Conservation (phyloP, 1,140 invertebrate genomes). For the Orussus abietinus region DNA sequence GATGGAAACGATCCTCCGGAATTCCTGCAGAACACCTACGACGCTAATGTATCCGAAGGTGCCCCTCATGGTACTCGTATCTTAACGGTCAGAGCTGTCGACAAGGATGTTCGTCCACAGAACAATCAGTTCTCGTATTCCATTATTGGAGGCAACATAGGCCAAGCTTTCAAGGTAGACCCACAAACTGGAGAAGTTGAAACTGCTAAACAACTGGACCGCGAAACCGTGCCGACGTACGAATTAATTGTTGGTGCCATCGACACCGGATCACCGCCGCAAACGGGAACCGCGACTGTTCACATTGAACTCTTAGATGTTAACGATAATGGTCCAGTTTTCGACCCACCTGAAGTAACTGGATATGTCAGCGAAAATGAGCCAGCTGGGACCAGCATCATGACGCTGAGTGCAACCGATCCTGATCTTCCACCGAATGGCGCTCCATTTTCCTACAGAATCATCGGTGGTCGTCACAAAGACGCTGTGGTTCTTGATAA, state of each 20-base stretch:
- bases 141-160: slow-evolving; percentile 79
- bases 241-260: slow-evolving; percentile 84
- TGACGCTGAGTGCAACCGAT: slow-evolving; percentile 81
- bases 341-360: slow-evolving; percentile 66
- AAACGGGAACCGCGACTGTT: slow-evolving; percentile 82
- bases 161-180: slow-evolving; percentile 85
- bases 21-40: slow-evolving; percentile 74
- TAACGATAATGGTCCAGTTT: slow-evolving; percentile 90
- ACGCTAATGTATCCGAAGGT: slow-evolving; percentile 74
- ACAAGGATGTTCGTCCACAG: slow-evolving; percentile 86
- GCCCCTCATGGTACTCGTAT: slow-evolving; percentile 69
- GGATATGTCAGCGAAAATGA: slow-evolving; percentile 87
- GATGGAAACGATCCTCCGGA: slow-evolving; percentile 95
- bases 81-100: slow-evolving; percentile 76
- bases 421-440: slow-evolving; percentile 88
- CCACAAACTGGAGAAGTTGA: slow-evolving; percentile 78
- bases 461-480: slow-evolving; percentile 75
- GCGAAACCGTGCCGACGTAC: slow-evolving; percentile 75
- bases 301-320: slow-evolving; percentile 76
- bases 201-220: slow-evolving; percentile 71
- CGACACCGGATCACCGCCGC: slow-evolving; percentile 80
- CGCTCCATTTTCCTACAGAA: slow-evolving; percentile 79
- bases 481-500: slow-evolving; percentile 74
- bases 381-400: slow-evolving; percentile 76
- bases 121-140: slow-evolving; percentile 92